Conservation (phyloP, 2,888 invertebrate genomes). For the Eupithecia dodoneata region DNA sequence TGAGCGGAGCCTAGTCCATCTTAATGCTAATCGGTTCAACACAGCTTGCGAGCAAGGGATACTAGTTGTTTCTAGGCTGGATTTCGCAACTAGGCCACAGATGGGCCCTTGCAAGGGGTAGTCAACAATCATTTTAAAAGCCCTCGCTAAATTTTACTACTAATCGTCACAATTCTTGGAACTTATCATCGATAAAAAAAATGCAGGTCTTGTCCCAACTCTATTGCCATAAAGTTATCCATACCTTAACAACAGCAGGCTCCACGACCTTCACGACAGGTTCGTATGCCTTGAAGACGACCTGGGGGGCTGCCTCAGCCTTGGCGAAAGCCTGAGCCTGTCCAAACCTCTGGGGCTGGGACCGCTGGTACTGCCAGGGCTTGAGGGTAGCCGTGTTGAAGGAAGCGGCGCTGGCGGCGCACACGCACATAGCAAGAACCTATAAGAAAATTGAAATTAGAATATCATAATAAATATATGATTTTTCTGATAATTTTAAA, state of each 20-base stretch:
- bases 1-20: no score
- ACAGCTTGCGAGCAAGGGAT: no score
- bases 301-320: conserved; percentile 11
- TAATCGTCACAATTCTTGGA: no score
- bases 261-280: conserved; percentile 16
- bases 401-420: conserved; percentile 44
- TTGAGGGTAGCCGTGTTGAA: conserved; percentile 13
- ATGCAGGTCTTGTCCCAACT: neutral
- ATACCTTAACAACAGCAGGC: conserved; percentile 5
- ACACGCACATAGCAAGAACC: conserved; percentile 47
- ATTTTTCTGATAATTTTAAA: neutral
- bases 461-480: neutral
- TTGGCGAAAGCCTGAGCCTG: conserved; percentile 27
- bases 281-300: conserved; percentile 15
- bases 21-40: no score
- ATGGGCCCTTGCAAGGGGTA: no score
- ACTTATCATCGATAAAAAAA: no score
- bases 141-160: no score
- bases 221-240: neutral
- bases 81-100: no score
- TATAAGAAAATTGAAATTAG: conserved; percentile 3
- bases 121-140: no score
- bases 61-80: no score
- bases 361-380: conserved; percentile 25
- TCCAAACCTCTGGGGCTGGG: conserved; percentile 20